phyloP scores from a whole-genome alignment of 2,113 vertebrate species.

The Hemiprocne comata region DNA sequence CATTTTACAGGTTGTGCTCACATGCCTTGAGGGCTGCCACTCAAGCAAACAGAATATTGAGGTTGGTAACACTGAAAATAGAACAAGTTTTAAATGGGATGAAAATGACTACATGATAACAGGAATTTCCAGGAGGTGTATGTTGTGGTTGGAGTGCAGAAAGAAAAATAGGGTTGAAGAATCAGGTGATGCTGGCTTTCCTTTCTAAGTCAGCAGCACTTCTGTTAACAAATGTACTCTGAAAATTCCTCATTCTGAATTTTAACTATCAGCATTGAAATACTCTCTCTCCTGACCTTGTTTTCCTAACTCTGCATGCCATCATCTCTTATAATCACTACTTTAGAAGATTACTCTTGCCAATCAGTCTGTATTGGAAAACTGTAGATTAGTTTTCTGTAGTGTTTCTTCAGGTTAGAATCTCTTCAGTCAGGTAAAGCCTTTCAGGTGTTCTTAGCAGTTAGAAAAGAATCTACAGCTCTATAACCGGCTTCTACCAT shows the following conservation, averaged over 20 bases:
- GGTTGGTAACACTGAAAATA: background rate
- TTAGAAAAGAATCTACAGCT: background rate
- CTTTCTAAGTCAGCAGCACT: background rate
- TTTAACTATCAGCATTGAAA: background rate
- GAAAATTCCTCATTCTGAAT: background rate
- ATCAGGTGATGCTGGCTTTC: background rate
- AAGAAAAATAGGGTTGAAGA: background rate
- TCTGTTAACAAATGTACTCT: background rate
- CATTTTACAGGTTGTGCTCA: background rate
- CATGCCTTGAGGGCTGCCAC: conserved; percentile 31
- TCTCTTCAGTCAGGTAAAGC: background rate
- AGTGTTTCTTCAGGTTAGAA: background rate
- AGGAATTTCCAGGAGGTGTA: background rate
- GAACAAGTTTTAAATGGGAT: conserved; percentile 21
- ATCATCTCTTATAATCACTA: background rate
- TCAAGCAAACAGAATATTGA: conserved; percentile 31
- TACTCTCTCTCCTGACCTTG: background rate
- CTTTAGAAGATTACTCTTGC: background rate
- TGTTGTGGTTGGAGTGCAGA: background rate
- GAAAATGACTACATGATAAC: background rate
- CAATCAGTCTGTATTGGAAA: background rate
- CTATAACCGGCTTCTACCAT: background rate
- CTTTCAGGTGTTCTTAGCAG: background rate
- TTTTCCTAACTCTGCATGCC: background rate
- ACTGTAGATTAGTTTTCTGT: background rate